Evolutionary conservation across 1,140 invertebrate species (phyloP), one percentile per base, ranked within the genome.

Genomic region (Parapsyche elsis): DNA sequence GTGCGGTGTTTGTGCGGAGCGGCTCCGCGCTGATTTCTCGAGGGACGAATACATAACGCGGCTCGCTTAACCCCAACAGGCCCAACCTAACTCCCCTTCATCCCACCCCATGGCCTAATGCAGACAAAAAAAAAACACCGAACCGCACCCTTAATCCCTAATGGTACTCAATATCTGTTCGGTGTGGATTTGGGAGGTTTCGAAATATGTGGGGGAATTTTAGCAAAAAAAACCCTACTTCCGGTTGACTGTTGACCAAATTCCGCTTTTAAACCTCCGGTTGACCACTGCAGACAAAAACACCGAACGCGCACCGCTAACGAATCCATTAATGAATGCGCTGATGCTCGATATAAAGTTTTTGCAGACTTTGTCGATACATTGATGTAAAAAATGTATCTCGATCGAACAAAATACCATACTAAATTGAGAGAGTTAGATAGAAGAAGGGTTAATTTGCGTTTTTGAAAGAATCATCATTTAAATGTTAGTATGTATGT

Each of bases 11-110:
- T 75, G 73, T 75, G 59, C 16, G 61, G 78, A 16, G 21, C 49
- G 30, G 78, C 44, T 16, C 4, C 26, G 70, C 23, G 81, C 71
- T 83, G 81, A 83, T 83, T 83, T 83, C 81, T 83, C 81, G 67
- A 59, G 81, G 81, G 81, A 79, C 76, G 71, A 78, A 83, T 83
- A 80, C 61, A 80, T 83, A 83, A 83, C 76, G 38, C 19, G 80
- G 61, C 57, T 23, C 57, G 57, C 30, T 64, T 77, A 57, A 77
- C 75, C 75, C 75, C 12, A 77, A 77, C 46, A 19, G 71, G 71
- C 24, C 45, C 12, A 38, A 57, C 61, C 24, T 21, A 4, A 2
- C 4, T 5, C 49, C 49, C 49, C 49, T 10, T 38, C 30, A 38
- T n/a, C n/a, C n/a, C 10, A 5, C 49, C 49, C 49, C 49, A 53